Evolutionary conservation across 2,113 vertebrate species (phyloP), one percentile per base, ranked within the genome.

Genomic region (Mixornis gularis): DNA sequence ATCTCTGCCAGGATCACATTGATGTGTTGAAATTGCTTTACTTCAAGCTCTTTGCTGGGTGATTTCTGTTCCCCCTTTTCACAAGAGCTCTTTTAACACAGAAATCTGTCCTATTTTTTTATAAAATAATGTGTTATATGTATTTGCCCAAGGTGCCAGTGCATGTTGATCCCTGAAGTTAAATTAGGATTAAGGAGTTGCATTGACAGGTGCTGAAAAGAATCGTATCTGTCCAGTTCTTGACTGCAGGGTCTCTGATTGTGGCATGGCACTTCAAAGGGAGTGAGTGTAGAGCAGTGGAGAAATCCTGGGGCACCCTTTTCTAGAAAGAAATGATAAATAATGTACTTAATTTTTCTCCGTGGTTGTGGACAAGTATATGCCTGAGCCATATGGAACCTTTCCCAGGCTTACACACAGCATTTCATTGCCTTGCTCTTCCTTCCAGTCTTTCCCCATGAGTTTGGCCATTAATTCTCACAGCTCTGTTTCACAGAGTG

Each of bases 121-220:
- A 20, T 80, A 74, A 91, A 85, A 68, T 76, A 85, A 73, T 49
- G 13, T 36, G 60, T 77, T 73, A 29, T 21, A 9, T 84, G 17
- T 93, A 44, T 90, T 80, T 90, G 64, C 79, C 60, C 52, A 63
- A 79, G 79, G 83, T 84, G 40, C 40, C 53, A 64, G 41, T 84
- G 52, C 4, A 0, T 71, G 79, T 92, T 92, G 88, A 74, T 95
- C 68, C 79, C 88, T 64, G 51, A 48, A 84, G 69, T 86, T 80
- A 88, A 93, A 80, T 55, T 59, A 59, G 56, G 65, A 86, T 88
- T 95, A 88, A 88, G 85, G 66, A 95, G 19, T 68, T 90, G 24
- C 6, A 0, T 73, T 95, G 90, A 65, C 82, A 87, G 90, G 74
- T 87, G 55, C 48, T 40, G 60, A 70, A 73, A 90, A 73, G 59